Conservation (phyloP, 2,797 vertebrate species). For the Oreochromis mossambicus region DNA sequence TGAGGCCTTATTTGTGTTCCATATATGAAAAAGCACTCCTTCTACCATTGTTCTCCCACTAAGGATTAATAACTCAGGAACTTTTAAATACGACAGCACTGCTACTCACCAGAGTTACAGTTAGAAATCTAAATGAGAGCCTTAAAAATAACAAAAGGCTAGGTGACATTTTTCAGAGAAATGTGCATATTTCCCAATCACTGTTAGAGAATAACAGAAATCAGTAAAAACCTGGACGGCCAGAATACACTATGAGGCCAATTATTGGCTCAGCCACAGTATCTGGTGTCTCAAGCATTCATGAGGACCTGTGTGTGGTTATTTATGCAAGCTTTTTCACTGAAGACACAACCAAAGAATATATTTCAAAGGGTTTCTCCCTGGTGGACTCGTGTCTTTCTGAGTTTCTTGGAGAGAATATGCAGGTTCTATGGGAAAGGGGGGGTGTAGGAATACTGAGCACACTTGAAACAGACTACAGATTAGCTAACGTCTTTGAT, state of each 20-base stretch:
- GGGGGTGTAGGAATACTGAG: slow-evolving; percentile 22
- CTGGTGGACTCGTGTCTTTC: slow-evolving; percentile 45
- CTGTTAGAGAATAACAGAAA: slow-evolving; percentile 30
- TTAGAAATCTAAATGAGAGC: slow-evolving; percentile 22
- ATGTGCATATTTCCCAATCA: slow-evolving; percentile 37
- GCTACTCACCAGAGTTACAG: slow-evolving; percentile 29
- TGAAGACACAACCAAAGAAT: slow-evolving; percentile 53
- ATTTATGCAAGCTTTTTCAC: slow-evolving; percentile 47
- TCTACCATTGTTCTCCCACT: background rate
- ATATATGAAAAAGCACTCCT: slow-evolving; percentile 28
- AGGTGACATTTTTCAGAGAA: slow-evolving; percentile 32
- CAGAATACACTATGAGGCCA: slow-evolving; percentile 36
- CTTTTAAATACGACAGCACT: slow-evolving; percentile 17
- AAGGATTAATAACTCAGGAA: slow-evolving; percentile 6
- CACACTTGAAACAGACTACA: slow-evolving; percentile 53
- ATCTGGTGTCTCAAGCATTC: slow-evolving; percentile 50
- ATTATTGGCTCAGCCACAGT: slow-evolving; percentile 37
- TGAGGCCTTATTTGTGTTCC: slow-evolving; percentile 1
- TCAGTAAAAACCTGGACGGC: slow-evolving; percentile 22
- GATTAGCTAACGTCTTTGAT: slow-evolving; percentile 53
- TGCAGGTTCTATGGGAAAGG: slow-evolving; percentile 30
- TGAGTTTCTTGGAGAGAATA: slow-evolving; percentile 42
- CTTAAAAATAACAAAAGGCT: slow-evolving; percentile 42
- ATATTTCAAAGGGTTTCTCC: slow-evolving; percentile 57
- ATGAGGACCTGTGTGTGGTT: slow-evolving; percentile 43